Percentiles rank a stretch among this genome's conserved stretches.
Evolutionary conservation across 2,888 invertebrate species (phyloP).

Genomic region (Yponomeuta sedellus): DNA sequence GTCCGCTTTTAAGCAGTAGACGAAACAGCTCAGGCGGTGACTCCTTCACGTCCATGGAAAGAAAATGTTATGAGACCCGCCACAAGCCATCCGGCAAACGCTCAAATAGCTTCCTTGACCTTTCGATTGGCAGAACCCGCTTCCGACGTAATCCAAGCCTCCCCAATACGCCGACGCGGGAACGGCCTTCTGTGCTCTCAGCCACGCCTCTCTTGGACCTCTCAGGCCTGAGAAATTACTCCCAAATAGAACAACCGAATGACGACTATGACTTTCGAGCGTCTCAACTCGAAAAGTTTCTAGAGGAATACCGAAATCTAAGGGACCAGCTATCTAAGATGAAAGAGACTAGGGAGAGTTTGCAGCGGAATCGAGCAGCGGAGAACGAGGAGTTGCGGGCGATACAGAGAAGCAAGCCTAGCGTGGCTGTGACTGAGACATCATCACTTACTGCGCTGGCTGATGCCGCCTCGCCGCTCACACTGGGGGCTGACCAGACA

Average conservation of each 20-base stretch:
- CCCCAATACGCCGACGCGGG: slow-evolving; percentile 80
- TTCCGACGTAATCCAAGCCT: slow-evolving; percentile 75
- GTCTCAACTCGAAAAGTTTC: slow-evolving; percentile 85
- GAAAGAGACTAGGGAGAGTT: slow-evolving; percentile 86
- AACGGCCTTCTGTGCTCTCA: slow-evolving; percentile 60
- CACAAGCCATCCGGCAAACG: slow-evolving; percentile 64
- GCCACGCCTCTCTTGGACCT: slow-evolving; percentile 80
- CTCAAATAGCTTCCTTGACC: slow-evolving; percentile 83
- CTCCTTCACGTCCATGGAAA: slow-evolving; percentile 67
- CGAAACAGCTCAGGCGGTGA: slow-evolving; percentile 84
- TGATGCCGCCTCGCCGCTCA: slow-evolving; percentile 60
- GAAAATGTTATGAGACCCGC: slow-evolving; percentile 42
- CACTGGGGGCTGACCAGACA: slow-evolving; percentile 55
- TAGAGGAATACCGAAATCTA: slow-evolving; percentile 86
- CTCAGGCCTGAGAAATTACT: slow-evolving; percentile 71
- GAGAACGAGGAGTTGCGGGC: slow-evolving; percentile 73
- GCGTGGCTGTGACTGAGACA: slow-evolving; percentile 66
- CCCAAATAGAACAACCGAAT: slow-evolving; percentile 52
- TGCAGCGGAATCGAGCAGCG: slow-evolving; percentile 64
- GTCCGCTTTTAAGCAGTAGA: slow-evolving; percentile 83
- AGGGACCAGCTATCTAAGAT: slow-evolving; percentile 87
- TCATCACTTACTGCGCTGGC: slow-evolving; percentile 62
- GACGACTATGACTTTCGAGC: slow-evolving; percentile 86
- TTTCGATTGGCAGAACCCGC: slow-evolving; percentile 69
- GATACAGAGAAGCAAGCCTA: slow-evolving; percentile 76